Evolutionary conservation across 2,888 invertebrate genomes (phyloP).

Genomic region (Ormyrus rosae): DNA sequence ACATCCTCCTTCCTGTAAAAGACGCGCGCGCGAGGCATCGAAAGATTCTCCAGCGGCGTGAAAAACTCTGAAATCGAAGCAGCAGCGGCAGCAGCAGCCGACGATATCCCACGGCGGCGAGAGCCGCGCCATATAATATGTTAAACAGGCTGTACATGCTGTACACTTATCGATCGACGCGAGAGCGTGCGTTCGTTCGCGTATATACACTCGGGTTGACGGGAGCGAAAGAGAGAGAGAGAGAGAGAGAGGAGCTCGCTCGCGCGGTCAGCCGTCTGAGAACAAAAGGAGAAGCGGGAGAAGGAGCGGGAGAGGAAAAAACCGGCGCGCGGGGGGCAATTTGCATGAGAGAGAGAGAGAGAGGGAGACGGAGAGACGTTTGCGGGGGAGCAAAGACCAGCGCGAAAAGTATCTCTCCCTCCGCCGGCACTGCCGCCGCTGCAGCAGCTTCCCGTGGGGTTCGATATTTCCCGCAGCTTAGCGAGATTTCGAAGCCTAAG

Average conservation of each 20-base stretch:
- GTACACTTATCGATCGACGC: constrained; percentile 35
- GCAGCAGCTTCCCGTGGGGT: too few relatives aligned
- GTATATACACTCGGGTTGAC: neutral
- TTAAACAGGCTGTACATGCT: constrained; percentile 33
- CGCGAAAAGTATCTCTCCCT: constrained; percentile 4
- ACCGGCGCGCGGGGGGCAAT: constrained; percentile 5
- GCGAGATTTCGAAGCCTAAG: too few relatives aligned
- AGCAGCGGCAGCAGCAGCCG: too few relatives aligned
- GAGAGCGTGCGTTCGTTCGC: constrained; percentile 12
- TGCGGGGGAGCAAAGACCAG: constrained; percentile 35
- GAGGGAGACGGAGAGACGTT: constrained; percentile 17
- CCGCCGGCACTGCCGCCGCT: neutral
- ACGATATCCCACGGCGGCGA: too few relatives aligned
- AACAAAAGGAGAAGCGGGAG: constrained; percentile 48
- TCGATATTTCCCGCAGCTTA: too few relatives aligned
- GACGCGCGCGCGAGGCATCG: too few relatives aligned
- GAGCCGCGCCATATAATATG: constrained; percentile 9
- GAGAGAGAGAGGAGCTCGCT: constrained; percentile 11
- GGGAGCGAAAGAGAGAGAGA: neutral
- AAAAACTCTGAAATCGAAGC: too few relatives aligned
- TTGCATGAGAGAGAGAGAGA: neutral
- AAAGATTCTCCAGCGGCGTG: too few relatives aligned
- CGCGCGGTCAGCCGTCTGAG: constrained; percentile 25
- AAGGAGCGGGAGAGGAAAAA: neutral
- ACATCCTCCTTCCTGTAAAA: too few relatives aligned